A percentile compares a stretch with the other conserved stretches of the same genome.
phyloP scores from a whole-genome alignment of 2,113 vertebrate genomes.

The Phodopus roborovskii region DNA sequence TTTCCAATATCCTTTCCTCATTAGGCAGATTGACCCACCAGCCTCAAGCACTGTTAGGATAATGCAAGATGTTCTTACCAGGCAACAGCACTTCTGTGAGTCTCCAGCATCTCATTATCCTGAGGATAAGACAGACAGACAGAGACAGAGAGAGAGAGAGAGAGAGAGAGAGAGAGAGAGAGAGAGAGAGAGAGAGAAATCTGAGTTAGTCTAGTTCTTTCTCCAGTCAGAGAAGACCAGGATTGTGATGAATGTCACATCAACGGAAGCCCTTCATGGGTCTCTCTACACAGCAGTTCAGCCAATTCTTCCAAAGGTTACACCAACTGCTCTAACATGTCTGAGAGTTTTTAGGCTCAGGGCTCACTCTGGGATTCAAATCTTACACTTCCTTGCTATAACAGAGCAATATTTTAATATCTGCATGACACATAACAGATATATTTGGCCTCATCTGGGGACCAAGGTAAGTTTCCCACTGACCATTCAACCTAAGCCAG shows the following conservation, averaged over 20 bases:
- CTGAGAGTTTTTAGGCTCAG: background rate
- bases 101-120: background rate
- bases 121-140: background rate
- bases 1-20: background rate
- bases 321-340: background rate
- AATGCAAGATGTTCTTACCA: background rate
- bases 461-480: conserved; percentile 5
- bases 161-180: background rate
- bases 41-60: background rate
- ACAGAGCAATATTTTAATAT: conserved; percentile 24
- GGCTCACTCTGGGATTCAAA: background rate
- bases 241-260: background rate
- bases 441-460: background rate
- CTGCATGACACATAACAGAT: background rate
- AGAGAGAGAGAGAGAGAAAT: background rate
- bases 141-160: background rate
- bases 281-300: background rate
- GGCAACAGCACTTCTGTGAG: background rate
- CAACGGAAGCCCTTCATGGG: background rate
- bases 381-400: background rate
- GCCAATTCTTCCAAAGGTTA: background rate
- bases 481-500: background rate
- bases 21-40: background rate
- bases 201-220: conserved; percentile 31
- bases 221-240: conserved; percentile 35